A percentile compares a stretch with the other conserved stretches of the same genome.
These are phyloP conservation scores for Myotis planiceps DNA, from an alignment of 2,797 vertebrate species.

Conservation along the genomic window DNA sequence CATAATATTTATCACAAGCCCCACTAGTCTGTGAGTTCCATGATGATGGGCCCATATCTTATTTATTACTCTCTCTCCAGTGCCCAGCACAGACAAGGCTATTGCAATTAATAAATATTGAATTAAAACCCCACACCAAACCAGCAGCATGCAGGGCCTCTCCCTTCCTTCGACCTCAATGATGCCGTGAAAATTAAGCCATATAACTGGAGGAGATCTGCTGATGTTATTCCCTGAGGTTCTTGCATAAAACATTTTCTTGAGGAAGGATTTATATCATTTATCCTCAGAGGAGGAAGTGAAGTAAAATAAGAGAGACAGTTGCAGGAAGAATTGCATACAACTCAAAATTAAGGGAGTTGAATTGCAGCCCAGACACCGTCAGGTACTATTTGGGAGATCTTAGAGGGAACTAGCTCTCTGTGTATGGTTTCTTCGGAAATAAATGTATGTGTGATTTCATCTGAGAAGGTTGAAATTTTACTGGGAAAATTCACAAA, in stretches of 20 bases:
- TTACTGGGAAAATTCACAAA: background rate
- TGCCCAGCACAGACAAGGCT: background rate
- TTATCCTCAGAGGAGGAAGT: background rate
- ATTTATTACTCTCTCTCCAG: background rate
- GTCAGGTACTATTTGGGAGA: background rate
- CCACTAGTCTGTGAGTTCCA: background rate
- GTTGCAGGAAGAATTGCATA: background rate
- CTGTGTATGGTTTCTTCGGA: background rate
- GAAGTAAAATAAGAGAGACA: constrained; percentile 19
- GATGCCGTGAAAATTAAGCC: background rate
- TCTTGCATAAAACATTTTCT: background rate
- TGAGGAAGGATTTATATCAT: background rate
- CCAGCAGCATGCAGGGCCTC: background rate
- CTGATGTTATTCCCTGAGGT: background rate
- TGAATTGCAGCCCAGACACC: background rate
- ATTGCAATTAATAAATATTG: background rate
- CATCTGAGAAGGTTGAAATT: background rate
- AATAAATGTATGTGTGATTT: background rate
- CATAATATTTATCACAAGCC: background rate
- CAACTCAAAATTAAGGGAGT: background rate
- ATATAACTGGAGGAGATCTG: background rate
- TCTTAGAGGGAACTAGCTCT: background rate
- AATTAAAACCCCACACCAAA: background rate
- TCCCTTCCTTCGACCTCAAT: background rate
- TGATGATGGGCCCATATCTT: background rate